These are phyloP conservation scores for Cyaniris semiargus DNA, from an alignment of 2,888 invertebrate genomes.

Conservation along the genomic window DNA sequence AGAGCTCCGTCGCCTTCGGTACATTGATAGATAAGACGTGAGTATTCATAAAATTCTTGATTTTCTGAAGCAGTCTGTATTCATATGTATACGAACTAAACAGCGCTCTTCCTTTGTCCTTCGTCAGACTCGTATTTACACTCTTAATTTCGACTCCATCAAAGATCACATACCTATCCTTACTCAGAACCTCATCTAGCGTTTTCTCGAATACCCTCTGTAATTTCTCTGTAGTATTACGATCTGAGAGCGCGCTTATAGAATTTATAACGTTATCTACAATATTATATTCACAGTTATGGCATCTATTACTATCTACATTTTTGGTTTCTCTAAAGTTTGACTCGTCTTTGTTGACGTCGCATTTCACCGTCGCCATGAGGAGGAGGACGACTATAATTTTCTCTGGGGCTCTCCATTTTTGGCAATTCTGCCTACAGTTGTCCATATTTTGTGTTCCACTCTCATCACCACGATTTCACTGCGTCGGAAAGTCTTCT, in stretches of 20 bases:
- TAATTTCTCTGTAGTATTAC: slow-evolving; percentile 66
- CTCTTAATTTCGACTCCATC: slow-evolving; percentile 80
- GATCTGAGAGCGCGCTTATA: slow-evolving; percentile 57
- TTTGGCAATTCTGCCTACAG: slow-evolving; percentile 51
- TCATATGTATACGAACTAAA: slow-evolving; percentile 71
- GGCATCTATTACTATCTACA: slow-evolving; percentile 67
- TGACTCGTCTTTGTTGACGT: slow-evolving; percentile 51
- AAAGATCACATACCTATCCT: slow-evolving; percentile 78
- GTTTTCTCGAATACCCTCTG: slow-evolving; percentile 78
- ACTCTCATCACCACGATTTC: slow-evolving; percentile 60
- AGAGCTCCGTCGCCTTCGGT: slow-evolving; percentile 83
- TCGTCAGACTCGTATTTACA: slow-evolving; percentile 41
- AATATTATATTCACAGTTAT: slow-evolving; percentile 65
- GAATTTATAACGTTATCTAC: slow-evolving; percentile 59
- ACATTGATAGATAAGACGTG: slow-evolving; percentile 84
- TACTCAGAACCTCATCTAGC: slow-evolving; percentile 78
- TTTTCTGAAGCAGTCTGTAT: slow-evolving; percentile 79
- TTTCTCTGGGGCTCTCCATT: slow-evolving; percentile 57
- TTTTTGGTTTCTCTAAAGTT: slow-evolving; percentile 63
- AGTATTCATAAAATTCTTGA: slow-evolving; percentile 80
- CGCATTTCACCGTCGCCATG: slow-evolving; percentile 55
- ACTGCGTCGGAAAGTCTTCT: slow-evolving; percentile 34
- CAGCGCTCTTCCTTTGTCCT: slow-evolving; percentile 58
- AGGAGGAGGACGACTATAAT: slow-evolving; percentile 54
- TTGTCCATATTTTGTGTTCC: slow-evolving; percentile 59